Evolutionary conservation across 2,113 vertebrate species (phyloP).

Genomic region (Crotalus horridus): DNA sequence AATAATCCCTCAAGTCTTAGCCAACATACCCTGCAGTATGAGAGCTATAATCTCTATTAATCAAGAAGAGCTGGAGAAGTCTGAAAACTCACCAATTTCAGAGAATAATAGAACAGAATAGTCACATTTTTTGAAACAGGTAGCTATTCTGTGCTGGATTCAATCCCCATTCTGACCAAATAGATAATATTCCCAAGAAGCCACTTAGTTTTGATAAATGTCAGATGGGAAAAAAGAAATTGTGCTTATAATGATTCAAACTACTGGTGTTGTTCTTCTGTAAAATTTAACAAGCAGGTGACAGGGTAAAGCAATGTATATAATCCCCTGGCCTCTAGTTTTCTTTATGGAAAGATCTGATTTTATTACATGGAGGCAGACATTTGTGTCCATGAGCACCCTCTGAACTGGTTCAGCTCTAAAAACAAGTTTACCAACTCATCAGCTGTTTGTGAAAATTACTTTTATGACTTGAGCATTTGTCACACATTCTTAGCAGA

Average conservation of each 20-base stretch:
- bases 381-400: neutral
- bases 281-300: neutral
- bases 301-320: neutral
- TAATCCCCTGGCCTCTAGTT: neutral
- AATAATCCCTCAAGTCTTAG: neutral
- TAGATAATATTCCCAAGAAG: neutral
- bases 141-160: neutral
- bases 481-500: neutral
- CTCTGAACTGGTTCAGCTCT: neutral
- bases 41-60: neutral
- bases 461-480: neutral
- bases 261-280: neutral
- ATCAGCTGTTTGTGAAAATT: neutral
- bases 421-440: neutral
- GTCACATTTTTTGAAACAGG: neutral
- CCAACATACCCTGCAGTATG: too few species aligned
- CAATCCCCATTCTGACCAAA: neutral
- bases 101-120: neutral
- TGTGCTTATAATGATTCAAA: neutral
- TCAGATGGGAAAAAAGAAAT: neutral
- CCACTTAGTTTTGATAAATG: neutral
- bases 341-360: neutral
- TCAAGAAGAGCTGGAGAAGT: neutral
- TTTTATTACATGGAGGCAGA: neutral
- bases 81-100: neutral